Evolutionary conservation across 2,888 invertebrate genomes (phyloP), one percentile per base, ranked within the genome.

Genomic region (Ctena decussata): DNA sequence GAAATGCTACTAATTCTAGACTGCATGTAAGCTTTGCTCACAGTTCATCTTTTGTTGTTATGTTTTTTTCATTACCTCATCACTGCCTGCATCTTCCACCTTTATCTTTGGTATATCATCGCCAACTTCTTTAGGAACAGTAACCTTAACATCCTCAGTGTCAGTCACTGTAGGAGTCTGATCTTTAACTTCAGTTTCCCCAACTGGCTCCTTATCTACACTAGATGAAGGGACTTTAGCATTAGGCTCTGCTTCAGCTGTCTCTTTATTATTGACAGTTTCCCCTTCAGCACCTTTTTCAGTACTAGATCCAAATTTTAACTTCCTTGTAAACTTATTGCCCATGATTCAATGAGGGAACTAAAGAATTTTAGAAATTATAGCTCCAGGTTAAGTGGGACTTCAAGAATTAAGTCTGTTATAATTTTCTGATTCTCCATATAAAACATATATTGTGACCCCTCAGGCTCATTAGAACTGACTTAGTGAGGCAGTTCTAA

Each of bases 281-380:
- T 39, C 57, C 41, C 49, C 35, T 15, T 41, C 30, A 37, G 72
- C 74, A 11, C 37, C 74, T 35, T 79, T 74, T 30, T 75, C 72
- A 15, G 69, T 65, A 0, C 81, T 39, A 35, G 60, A 57, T 21
- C 86, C 83, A n/a, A 83, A 46, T 60, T 86, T 86, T 30, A 86
- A 80, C 57, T 86, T 86, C 41, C 86, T 77, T 8, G 85, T 85
- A 27, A 86, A 83, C 70, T 83, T 86, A 83, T 86, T 86, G 53
- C 86, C 86, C 86, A 86, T 86, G 24, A 24, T 60, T 60, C 8
- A 41, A 41, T 15, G 15, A 41, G 6, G 41, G 41, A 41, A 41
- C 8, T 6, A 41, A n/a, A n/a, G n/a, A n/a, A n/a, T n/a, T n/a
- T n/a, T n/a, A n/a, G n/a, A n/a, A n/a, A n/a, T n/a, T n/a, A n/a